These are phyloP conservation scores for Eupithecia inturbata DNA, from an alignment of 2,888 invertebrate genomes.

Conservation along the genomic window DNA sequence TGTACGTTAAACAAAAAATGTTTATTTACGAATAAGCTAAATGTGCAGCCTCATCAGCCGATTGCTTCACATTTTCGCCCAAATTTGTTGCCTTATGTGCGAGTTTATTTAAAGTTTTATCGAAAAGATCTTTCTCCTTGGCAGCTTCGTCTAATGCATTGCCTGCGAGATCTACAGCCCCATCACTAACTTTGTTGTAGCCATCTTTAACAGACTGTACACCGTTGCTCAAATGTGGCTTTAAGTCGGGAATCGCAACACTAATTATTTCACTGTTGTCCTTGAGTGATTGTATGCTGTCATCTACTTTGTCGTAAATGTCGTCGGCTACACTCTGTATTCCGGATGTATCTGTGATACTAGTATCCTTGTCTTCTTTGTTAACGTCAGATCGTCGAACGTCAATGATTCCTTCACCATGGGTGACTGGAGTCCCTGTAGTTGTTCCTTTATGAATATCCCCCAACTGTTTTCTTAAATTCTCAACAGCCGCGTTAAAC, in stretches of 20 bases:
- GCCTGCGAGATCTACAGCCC: conserved; percentile 18
- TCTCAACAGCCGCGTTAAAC: conserved; percentile 35
- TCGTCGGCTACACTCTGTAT: conserved; percentile 21
- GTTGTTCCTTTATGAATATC: conserved; percentile 23
- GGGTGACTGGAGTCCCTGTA: conserved; percentile 13
- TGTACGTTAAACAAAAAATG: neutral
- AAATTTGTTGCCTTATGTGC: conserved; percentile 10
- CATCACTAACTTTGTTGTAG: conserved; percentile 9
- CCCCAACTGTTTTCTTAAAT: conserved; percentile 30
- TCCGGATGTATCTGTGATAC: neutral
- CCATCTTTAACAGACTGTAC: conserved; percentile 10
- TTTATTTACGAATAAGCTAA: neutral
- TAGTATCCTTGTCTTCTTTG: conserved; percentile 19
- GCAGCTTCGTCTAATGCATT: conserved; percentile 24
- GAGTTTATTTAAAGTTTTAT: conserved; percentile 16
- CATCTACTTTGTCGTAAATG: conserved; percentile 37
- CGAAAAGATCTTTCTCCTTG: conserved; percentile 31
- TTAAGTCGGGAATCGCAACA: neutral
- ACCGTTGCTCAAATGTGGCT: conserved; percentile 8
- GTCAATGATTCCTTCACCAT: conserved; percentile 41
- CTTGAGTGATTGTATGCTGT: conserved; percentile 10
- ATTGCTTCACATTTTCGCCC: conserved; percentile 14
- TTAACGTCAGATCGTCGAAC: conserved; percentile 22
- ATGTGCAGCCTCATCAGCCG: conserved; percentile 3
- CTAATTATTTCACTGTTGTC: conserved; percentile 17